Conservation (phyloP, 2,888 invertebrate species). For the Microctonus brassicae region DNA sequence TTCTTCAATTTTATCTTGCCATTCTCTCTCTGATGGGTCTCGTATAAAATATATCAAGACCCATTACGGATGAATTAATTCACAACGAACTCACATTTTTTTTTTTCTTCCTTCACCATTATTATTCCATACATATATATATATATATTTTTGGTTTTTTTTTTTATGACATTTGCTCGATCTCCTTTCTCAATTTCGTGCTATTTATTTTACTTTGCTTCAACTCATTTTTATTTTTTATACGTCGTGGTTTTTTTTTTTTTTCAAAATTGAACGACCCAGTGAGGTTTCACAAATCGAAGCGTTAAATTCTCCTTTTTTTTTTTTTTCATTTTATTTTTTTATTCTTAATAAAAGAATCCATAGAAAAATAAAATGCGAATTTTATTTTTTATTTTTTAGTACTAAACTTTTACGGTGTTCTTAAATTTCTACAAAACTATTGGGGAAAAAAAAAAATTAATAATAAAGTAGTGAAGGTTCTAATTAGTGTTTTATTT, state of each 20-base stretch:
- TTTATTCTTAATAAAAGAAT: background rate
- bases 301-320: background rate
- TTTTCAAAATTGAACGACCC: background rate
- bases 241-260: background rate
- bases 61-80: constrained; percentile 24
- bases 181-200: background rate
- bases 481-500: too few relatives aligned
- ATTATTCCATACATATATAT: background rate
- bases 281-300: constrained; percentile 9
- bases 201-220: background rate
- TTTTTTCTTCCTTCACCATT: constrained; percentile 1
- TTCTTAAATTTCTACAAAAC: background rate
- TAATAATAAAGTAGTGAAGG: too few relatives aligned
- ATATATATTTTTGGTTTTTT: background rate
- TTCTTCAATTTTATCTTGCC: background rate
- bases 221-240: background rate
- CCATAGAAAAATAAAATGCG: background rate
- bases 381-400: background rate
- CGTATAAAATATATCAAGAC: constrained; percentile 24
- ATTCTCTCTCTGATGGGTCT: constrained; percentile 9
- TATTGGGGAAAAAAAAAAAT: too few relatives aligned
- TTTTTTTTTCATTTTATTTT: background rate
- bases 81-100: constrained; percentile 12
- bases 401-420: background rate
- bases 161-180: background rate